phyloP scores from a whole-genome alignment of 2,113 vertebrate genomes.

The Machaerirhynchus nigripectus region DNA sequence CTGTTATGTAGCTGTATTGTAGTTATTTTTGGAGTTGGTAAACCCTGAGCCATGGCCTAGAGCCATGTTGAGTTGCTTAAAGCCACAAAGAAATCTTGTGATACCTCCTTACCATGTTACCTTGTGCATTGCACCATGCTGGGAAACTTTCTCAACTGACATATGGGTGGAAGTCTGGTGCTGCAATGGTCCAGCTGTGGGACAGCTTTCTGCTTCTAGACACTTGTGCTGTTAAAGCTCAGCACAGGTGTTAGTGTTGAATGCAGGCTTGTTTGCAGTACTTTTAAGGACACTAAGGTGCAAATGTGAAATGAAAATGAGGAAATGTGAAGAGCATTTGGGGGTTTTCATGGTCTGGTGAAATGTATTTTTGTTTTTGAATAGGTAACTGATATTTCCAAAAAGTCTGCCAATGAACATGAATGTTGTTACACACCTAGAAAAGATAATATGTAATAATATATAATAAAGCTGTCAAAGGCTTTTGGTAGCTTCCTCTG shows the following conservation, averaged over 20 bases:
- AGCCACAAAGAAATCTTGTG: background rate
- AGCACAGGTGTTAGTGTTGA: background rate
- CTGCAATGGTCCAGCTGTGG: background rate
- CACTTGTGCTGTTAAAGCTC: background rate
- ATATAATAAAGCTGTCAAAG: background rate
- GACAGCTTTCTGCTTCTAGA: background rate
- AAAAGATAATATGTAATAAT: background rate
- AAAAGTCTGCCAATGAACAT: background rate
- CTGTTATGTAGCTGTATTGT: background rate
- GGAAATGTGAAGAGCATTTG: fast-evolving
- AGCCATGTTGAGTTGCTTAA: background rate
- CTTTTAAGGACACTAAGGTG: background rate
- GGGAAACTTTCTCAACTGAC: background rate
- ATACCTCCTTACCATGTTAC: background rate
- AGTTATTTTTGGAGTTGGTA: background rate
- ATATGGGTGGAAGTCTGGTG: fast-evolving
- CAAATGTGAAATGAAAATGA: background rate
- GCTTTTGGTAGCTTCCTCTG: background rate
- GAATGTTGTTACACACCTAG: background rate
- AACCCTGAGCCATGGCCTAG: background rate
- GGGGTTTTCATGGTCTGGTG: background rate
- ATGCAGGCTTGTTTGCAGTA: background rate
- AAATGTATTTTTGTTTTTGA: background rate
- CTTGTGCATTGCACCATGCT: too few species aligned
- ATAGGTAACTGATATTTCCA: background rate